Percentiles rank a stretch among this genome's conserved stretches.
Conservation (phyloP, 2,888 invertebrate species). For the Carabus problematicus region DNA sequence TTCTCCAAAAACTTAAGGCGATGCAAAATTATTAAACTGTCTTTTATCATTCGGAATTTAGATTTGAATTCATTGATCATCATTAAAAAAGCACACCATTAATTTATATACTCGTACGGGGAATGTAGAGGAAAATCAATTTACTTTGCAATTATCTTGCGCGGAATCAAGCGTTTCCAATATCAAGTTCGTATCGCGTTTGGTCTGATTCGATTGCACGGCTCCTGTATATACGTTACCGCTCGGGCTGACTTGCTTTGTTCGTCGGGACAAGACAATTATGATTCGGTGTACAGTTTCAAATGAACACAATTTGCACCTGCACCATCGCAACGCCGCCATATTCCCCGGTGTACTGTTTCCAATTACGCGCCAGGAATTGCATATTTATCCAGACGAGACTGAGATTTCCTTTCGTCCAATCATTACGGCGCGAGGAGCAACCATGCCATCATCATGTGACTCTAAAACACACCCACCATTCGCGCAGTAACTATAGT, state of each 20-base stretch:
- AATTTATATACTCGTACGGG: slow-evolving; percentile 17
- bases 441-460: too few species aligned
- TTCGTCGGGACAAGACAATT: slow-evolving; percentile 34
- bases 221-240: slow-evolving; percentile 11
- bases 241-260: slow-evolving; percentile 7
- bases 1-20: too few species aligned
- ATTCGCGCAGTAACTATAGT: too few species aligned
- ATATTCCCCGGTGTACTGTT: slow-evolving; percentile 40
- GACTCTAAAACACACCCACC: too few species aligned
- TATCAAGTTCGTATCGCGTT: slow-evolving; percentile 17
- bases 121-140: slow-evolving; percentile 29
- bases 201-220: neutral
- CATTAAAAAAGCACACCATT: slow-evolving; percentile 15
- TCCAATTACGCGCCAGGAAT: slow-evolving; percentile 41
- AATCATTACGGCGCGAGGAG: slow-evolving; percentile 20
- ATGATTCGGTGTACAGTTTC: slow-evolving; percentile 42
- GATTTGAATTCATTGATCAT: slow-evolving; percentile 31
- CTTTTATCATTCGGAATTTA: slow-evolving; percentile 11
- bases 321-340: slow-evolving; percentile 35
- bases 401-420: slow-evolving; percentile 37
- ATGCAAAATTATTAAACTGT: neutral
- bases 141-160: slow-evolving; percentile 36
- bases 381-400: slow-evolving; percentile 38
- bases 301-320: slow-evolving; percentile 43
- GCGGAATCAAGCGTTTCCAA: slow-evolving; percentile 29